Base-by-base conservation (phyloP, 2,888 invertebrate genomes). In the Ptychoptera albimana region DNA sequence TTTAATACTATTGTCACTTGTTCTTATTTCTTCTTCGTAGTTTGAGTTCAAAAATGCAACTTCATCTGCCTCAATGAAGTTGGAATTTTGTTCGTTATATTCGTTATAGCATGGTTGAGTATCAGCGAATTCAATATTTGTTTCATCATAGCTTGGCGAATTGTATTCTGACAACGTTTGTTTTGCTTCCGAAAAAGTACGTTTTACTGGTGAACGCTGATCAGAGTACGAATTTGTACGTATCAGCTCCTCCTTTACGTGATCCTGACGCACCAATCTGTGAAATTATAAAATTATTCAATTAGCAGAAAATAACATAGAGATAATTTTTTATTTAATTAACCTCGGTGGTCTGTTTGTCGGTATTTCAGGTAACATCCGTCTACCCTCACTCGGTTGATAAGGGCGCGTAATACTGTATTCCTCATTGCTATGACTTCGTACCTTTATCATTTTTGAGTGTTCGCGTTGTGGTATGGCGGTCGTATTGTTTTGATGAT, bases 351-450 rank as follows among this genome's bases (percentile, higher is more conserved):
- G 51, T 2, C 58, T 57, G 43, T 52, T 50, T 30, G 50, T 35
- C 4, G 64, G 64, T 44, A 64, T 63, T 50, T 64, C 64, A 1
- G 64, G 64, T 39, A 64, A 45, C 9, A 64, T 36, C 0, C 64
- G 54, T 0, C 64, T 54, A 31, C 52, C 60, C 50, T 64, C 64
- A 3, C 34, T 40, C 7, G 53, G 42, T 5, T 49, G 49, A 37
- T 44, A 43, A 2, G 55, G 43, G 45, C 63, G 58, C 30, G 54
- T 57, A 34, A 61, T 59, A 10, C 62, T 60, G 47, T 64, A 64
- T 49, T 64, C 64, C 48, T 64, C 64, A 48, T 64, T 64, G 52
- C 64, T 64, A 48, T 64, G 64, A 41, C 64, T 64, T 44, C 64
- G 58, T 38, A 64, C 63, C 50, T 64, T 64, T 29, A 64, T 64